A percentile compares a stretch with the other conserved stretches of the same genome.
Evolutionary conservation across 2,797 vertebrate genomes (phyloP).

Genomic region (Crenichthys baileyi): DNA sequence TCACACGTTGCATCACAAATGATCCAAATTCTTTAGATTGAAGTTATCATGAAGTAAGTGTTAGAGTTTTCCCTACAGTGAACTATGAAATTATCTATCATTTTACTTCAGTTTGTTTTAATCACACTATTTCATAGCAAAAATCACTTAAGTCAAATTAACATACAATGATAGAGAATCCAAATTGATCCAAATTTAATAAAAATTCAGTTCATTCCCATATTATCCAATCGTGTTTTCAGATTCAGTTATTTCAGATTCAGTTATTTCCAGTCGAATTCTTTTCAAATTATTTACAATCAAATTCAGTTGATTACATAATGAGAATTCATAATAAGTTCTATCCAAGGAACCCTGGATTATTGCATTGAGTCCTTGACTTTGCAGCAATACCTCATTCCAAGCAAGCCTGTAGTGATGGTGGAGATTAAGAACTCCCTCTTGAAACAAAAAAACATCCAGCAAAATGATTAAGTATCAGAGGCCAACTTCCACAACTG

Average conservation of each 20-base stretch:
- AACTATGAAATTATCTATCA: not conserved
- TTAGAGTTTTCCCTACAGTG: not conserved
- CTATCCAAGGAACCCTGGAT: not conserved
- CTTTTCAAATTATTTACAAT: not conserved
- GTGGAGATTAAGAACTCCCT: not conserved
- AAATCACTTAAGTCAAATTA: not conserved
- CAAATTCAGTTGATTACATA: not conserved
- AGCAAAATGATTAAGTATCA: not conserved
- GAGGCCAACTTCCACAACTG: too few species aligned
- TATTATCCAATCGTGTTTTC: not conserved
- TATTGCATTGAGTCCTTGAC: not conserved
- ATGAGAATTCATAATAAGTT: not conserved
- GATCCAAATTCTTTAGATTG: not conserved
- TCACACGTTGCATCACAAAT: not conserved
- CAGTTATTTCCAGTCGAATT: not conserved
- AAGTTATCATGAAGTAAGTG: not conserved
- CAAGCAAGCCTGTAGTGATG: not conserved
- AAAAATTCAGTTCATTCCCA: not conserved
- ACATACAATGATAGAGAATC: not conserved
- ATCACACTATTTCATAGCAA: not conserved
- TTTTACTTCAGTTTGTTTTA: not conserved
- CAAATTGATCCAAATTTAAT: not conserved
- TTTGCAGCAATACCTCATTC: not conserved
- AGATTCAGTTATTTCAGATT: not conserved
- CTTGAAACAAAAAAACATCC: not conserved